A percentile compares a stretch with the other conserved stretches of the same genome.
phyloP scores from a whole-genome alignment of 2,113 vertebrate genomes.

The Malaclemys terrapin region DNA sequence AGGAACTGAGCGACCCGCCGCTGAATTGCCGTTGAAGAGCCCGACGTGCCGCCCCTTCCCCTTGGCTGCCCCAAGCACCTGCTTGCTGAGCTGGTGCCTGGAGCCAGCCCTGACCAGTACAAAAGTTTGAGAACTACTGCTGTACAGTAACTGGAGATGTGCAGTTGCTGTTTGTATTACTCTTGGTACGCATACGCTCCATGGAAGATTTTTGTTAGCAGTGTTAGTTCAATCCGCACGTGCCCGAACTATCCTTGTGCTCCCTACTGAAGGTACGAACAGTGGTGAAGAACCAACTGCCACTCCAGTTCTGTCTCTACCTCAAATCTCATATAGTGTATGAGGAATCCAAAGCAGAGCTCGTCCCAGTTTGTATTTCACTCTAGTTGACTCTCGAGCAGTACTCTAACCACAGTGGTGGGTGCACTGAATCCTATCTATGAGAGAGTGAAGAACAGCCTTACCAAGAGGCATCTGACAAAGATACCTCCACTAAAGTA shows the following conservation, averaged over 20 bases:
- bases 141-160: background rate
- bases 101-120: too few species aligned
- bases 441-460: background rate
- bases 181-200: background rate
- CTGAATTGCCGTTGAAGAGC: too few species aligned
- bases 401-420: background rate
- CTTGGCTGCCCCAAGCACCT: too few species aligned
- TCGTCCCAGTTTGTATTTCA: background rate
- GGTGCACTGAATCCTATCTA: background rate
- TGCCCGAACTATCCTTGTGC: background rate
- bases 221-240: background rate
- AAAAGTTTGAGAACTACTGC: too few species aligned
- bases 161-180: background rate
- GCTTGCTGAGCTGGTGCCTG: too few species aligned
- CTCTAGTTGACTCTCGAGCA: background rate
- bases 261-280: background rate
- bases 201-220: background rate
- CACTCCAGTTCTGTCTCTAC: background rate
- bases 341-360: background rate
- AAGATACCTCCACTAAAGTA: background rate
- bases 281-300: background rate
- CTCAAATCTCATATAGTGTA: background rate
- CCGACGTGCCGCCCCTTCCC: too few species aligned
- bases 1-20: too few species aligned
- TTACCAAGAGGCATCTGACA: background rate